Evolutionary conservation across 2,888 invertebrate genomes (phyloP), one percentile per base, ranked within the genome.

Genomic region (Drosophila fulvimacula): DNA sequence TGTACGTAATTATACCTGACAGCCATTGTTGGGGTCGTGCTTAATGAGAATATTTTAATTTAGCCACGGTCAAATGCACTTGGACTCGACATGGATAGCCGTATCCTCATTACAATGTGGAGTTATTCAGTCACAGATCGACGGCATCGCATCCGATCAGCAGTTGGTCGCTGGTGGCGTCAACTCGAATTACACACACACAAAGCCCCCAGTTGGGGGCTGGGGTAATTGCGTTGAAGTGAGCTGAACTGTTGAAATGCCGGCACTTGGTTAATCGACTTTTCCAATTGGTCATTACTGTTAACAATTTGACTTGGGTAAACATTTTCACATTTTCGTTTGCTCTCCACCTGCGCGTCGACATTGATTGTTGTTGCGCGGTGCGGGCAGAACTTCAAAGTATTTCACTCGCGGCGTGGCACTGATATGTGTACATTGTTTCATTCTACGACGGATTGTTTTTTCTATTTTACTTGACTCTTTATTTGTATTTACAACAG

Each of bases 31-130:
- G 60, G 49, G 70, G 66, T 84, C 57, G 69, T 73, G 58, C 65
- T 71, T 81, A 87, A 89, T 89, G 87, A 68, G 89, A 69, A 66
- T 79, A 68, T 71, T 83, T 89, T 89, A 83, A 87, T 89, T 87
- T 69, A 69, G 56, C 42, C 53, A 61, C 17, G 42, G 58, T 59
- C 56, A 51, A 48, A 21, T 60, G 71, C 51, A 55, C 21, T 62
- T 42, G 32, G 15, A 53, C 44, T 21, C 36, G 44, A 61, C 46
- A 58, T 13, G 34, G n/a, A 46, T 57, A 44, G 13, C 32, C 15
- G 15, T 10, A 17, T n/a, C 15, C 24, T 17, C 24, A 36, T 57
- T 46, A 27, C 24, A 38, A 27, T 42, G 44, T 13, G 21, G 24
- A 42, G 19, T 34, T 27, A n/a, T 19, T 49, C 41, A 60, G 48